These are phyloP conservation scores for Noctuana brunneofusca DNA, from an alignment of 2,888 invertebrate genomes.

Conservation along the genomic window DNA sequence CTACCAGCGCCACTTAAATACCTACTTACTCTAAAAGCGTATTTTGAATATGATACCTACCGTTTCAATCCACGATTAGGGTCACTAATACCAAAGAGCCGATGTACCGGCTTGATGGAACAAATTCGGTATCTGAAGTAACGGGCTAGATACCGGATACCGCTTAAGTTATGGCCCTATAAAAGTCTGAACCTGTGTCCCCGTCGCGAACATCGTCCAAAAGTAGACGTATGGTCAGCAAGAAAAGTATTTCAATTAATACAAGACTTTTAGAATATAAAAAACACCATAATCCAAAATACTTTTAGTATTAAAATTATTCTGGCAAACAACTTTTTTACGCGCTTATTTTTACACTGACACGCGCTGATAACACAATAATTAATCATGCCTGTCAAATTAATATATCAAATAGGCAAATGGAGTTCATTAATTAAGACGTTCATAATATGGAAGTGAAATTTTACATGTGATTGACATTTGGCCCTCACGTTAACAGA, in stretches of 20 bases:
- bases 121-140: constrained; percentile 64
- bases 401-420: constrained; percentile 2
- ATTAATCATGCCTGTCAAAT: neutral
- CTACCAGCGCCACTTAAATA: neutral
- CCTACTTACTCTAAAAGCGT: neutral
- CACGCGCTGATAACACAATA: neutral
- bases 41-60: constrained; percentile 8
- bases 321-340: no score
- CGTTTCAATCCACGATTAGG: constrained; percentile 29
- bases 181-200: constrained; percentile 69
- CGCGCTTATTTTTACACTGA: no score
- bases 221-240: constrained; percentile 51
- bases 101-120: constrained; percentile 57
- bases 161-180: constrained; percentile 66
- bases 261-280: neutral
- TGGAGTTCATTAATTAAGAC: neutral
- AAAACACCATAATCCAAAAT: no score
- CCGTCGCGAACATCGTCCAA: constrained; percentile 48
- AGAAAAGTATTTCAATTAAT: constrained; percentile 8
- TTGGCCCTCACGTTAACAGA: neutral
- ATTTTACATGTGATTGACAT: neutral
- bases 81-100: constrained; percentile 41
- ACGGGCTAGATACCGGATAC: constrained; percentile 62
- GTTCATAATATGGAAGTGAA: neutral
- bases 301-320: no score